Base-by-base conservation (phyloP, 2,888 invertebrate species). In the Drosophila meridionalis region DNA sequence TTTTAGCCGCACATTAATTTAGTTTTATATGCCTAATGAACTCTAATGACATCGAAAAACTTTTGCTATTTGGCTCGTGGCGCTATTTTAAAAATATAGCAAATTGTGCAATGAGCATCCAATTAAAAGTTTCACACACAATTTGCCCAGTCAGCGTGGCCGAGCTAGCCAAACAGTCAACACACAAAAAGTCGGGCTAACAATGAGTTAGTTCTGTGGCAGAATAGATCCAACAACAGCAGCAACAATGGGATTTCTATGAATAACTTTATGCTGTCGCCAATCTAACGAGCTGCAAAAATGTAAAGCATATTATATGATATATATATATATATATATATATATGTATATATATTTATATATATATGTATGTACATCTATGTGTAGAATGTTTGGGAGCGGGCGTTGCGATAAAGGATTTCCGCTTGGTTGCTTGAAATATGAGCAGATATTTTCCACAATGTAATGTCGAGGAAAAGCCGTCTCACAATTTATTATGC, bases 401-500 rank as follows among this genome's bases (percentile, higher is more conserved):
- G 63, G 48, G 68, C 38, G 83, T 53, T 20, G 30, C 30, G 56
- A 73, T 69, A 80, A 89, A 87, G 87, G 90, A 87, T 87, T 87
- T 87, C 90, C 87, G 90, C 89, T 87, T 89, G 77, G 87, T 68
- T 90, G 87, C 81, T 74, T 90, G 90, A 89, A 87, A 90, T 87
- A 87, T 87, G 90, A 87, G 90, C 76, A 81, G 78, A 81, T 28
- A 56, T 81, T 87, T 78, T 78, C 45, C 67, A 80, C 69, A 81
- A 74, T 79, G 40, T 55, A 80, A 65, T 80, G 66, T 70, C 74
- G 67, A 63, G 76, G 42, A 61, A 77, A 80, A 77, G 20, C 26
- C 62, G 62, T 61, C 71, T 72, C 48, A 42, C 73, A 75, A 88
- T 90, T 87, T 81, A 81, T 88, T 81, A 81, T 87, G 73, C 78